Evolutionary conservation across 1,140 invertebrate genomes (phyloP).

Genomic region (Tribolium madens): DNA sequence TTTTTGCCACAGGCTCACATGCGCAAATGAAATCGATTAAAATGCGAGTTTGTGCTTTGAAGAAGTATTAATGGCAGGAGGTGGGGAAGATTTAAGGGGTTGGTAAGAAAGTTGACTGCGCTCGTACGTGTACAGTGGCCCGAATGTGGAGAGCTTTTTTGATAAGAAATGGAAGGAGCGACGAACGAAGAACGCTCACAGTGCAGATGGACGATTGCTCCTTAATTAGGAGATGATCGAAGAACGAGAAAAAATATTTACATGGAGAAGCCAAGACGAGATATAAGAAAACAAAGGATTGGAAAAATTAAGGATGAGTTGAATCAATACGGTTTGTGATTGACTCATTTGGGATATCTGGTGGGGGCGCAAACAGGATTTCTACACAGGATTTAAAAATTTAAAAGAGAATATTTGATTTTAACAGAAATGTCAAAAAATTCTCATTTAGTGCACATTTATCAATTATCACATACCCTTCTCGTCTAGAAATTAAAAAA

Average conservation of each 20-base stretch:
- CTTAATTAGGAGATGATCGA: conserved; percentile 23
- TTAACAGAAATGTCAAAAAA: no score
- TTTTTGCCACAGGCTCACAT: conserved; percentile 66
- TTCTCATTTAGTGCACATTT: no score
- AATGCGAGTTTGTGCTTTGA: conserved; percentile 66
- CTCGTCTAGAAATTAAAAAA: no score
- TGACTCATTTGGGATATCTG: no score
- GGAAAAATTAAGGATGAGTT: neutral
- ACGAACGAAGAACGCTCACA: neutral
- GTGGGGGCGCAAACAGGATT: no score
- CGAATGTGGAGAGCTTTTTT: conserved; percentile 62
- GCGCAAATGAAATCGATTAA: conserved; percentile 67
- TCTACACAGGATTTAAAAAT: neutral
- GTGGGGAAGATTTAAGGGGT: conserved; percentile 48
- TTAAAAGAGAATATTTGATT: neutral
- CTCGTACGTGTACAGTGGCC: conserved; percentile 64
- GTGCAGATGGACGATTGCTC: neutral
- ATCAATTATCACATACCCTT: no score
- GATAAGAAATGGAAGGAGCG: neutral
- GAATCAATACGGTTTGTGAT: neutral
- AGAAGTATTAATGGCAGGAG: conserved; percentile 66
- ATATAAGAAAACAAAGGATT: neutral
- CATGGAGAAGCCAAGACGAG: neutral
- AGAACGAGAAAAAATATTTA: neutral
- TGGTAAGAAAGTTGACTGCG: conserved; percentile 63